Conservation (phyloP, 2,113 vertebrate species). For the Cyprinodon brontotheroides region DNA sequence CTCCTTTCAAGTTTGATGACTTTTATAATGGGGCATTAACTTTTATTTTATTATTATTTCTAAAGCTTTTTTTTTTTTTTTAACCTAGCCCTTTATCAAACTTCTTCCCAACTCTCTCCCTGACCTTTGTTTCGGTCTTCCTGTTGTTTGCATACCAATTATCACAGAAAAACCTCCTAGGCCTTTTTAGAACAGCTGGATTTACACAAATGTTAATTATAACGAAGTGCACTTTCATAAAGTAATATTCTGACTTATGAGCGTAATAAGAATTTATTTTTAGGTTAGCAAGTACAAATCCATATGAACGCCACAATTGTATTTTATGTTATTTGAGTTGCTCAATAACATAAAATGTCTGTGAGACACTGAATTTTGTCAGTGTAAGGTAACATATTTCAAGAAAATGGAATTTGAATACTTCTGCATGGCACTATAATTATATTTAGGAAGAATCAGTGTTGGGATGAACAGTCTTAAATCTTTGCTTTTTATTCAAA, state of each 20-base stretch:
- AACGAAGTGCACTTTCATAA: too few species aligned
- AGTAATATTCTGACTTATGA: neutral
- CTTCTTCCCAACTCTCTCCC: neutral
- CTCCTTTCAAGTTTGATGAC: neutral
- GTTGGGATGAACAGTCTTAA: too few species aligned
- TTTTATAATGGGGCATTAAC: too few species aligned
- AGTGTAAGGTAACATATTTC: too few species aligned
- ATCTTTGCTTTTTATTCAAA: too few species aligned
- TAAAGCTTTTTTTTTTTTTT: neutral
- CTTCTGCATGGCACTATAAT: too few species aligned
- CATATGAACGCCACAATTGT: neutral
- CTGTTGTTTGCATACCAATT: neutral
- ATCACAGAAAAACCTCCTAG: neutral
- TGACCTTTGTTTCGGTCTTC: neutral
- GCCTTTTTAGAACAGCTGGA: neutral
- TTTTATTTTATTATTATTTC: neutral
- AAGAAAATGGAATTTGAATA: too few species aligned
- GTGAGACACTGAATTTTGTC: neutral
- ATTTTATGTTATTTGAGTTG: neutral
- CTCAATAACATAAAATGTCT: neutral
- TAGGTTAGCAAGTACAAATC: neutral
- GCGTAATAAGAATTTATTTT: neutral
- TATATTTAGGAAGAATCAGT: too few species aligned
- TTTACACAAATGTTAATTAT: neutral
- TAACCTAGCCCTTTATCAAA: neutral